These are phyloP conservation scores for Origma solitaria DNA, from an alignment of 2,113 vertebrate species.

Conservation along the genomic window DNA sequence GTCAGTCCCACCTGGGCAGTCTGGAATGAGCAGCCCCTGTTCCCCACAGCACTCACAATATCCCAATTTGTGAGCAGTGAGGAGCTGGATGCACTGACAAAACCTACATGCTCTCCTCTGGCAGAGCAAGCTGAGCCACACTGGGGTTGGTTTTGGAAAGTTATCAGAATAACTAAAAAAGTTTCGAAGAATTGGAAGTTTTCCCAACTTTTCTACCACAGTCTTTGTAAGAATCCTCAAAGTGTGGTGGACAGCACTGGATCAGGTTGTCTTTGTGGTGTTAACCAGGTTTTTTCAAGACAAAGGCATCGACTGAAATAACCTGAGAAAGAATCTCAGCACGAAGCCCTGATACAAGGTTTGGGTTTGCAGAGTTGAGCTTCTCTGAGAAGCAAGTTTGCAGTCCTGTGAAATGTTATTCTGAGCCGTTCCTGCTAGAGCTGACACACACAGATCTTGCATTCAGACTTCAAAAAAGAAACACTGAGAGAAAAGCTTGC, in stretches of 20 bases:
- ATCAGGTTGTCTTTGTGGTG: background rate
- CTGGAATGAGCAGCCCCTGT: accelerated
- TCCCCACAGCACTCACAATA: background rate
- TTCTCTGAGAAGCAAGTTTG: background rate
- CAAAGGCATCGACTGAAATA: slow-evolving; percentile 16
- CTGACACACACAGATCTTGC: background rate
- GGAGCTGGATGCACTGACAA: background rate
- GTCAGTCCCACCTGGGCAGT: background rate
- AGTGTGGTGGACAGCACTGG: background rate
- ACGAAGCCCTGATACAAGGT: background rate
- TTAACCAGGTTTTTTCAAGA: background rate
- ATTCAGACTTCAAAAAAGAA: background rate
- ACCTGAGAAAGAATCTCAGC: background rate
- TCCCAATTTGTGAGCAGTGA: background rate
- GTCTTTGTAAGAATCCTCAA: background rate
- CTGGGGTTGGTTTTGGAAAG: background rate
- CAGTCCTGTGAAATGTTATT: background rate
- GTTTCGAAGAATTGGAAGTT: background rate
- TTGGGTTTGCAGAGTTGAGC: background rate
- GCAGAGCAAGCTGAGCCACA: background rate
- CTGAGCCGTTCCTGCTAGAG: background rate
- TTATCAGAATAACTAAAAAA: background rate
- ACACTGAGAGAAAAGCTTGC: background rate
- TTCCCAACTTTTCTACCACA: background rate
- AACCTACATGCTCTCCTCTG: background rate